Evolutionary conservation across 2,113 vertebrate species (phyloP), one percentile per base, ranked within the genome.

Genomic region (Corythornis vintsioides): DNA sequence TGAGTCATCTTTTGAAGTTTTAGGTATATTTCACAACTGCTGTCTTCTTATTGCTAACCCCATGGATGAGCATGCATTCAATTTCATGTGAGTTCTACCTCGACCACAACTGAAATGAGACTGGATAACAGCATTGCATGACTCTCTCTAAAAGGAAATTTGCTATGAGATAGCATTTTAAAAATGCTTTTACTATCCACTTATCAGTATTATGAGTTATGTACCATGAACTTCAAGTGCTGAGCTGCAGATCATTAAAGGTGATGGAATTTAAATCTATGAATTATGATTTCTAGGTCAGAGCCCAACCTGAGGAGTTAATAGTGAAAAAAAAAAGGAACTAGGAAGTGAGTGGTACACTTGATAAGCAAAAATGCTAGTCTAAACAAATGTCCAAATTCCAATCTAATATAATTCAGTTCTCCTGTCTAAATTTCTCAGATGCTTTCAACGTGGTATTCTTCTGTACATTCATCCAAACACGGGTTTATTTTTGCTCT

Each of bases 311-410:
- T 33, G 59, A 79, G 56, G 14, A 83, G 29, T 74, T 64, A 91
- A 80, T 43, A 0, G 1, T 52, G 48, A 88, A 76, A 56, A 42
- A 80, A 76, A 42, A 80, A 76, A 93, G 18, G 52, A 70, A 60
- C 81, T 60, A 73, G 40, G 31, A 92, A 80, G 43, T 33, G 89
- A 87, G 12, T 45, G 67, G 81, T 91, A 94, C 52, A 14, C n/a
- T 33, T 56, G 89, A 94, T 95, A 94, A 95, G 91, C n/a, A 94
- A 57, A 94, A 94, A 70, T 66, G 22, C 10, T 92, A 90, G 78
- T 59, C 81, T 87, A 90, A 95, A 89, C 71, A 92, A 70, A 69
- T 29, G 42, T 84, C 50, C 21, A 56, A 52, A 89, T 92, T 90
- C 66, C 77, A 82, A 19, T 33, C 12, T 75, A n/a, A 52, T 61